A percentile compares a stretch with the other conserved stretches of the same genome.
phyloP scores from a whole-genome alignment of 2,888 invertebrate genomes.

The Oligia strigilis region DNA sequence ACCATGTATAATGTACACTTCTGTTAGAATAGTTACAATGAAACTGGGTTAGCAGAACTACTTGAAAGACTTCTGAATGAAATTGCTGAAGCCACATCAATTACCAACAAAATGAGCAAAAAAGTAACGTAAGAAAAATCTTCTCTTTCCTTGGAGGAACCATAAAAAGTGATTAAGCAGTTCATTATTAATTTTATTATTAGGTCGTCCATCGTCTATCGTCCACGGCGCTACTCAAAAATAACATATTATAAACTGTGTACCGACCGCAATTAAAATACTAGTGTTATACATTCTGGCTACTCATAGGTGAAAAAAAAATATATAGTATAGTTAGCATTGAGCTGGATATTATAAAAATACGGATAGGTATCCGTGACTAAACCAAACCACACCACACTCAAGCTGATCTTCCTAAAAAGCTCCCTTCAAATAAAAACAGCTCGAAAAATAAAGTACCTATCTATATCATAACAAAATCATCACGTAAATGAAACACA shows the following conservation, averaged over 20 bases:
- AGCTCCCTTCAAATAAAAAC: slow-evolving; percentile 50
- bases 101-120: neutral
- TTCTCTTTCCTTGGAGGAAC: neutral
- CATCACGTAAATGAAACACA: slow-evolving; percentile 89
- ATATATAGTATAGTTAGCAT: neutral
- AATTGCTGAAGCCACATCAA: slow-evolving; percentile 69
- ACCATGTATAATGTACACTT: too few species aligned
- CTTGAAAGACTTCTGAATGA: slow-evolving; percentile 62
- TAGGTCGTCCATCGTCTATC: too few species aligned
- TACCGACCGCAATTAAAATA: too few species aligned
- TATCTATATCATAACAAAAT: slow-evolving; percentile 86
- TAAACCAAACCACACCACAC: slow-evolving; percentile 8
- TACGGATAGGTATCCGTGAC: slow-evolving; percentile 1
- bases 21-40: neutral
- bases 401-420: slow-evolving; percentile 46
- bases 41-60: slow-evolving; percentile 51
- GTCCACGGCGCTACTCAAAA: too few species aligned
- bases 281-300: too few species aligned
- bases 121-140: neutral
- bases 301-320: too few species aligned
- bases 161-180: too few species aligned
- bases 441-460: slow-evolving; percentile 79
- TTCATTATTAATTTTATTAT: too few species aligned
- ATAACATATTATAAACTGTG: too few species aligned
- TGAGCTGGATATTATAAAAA: neutral